phyloP scores from a whole-genome alignment of 2,888 invertebrate genomes.

The Dryococelus australis region DNA sequence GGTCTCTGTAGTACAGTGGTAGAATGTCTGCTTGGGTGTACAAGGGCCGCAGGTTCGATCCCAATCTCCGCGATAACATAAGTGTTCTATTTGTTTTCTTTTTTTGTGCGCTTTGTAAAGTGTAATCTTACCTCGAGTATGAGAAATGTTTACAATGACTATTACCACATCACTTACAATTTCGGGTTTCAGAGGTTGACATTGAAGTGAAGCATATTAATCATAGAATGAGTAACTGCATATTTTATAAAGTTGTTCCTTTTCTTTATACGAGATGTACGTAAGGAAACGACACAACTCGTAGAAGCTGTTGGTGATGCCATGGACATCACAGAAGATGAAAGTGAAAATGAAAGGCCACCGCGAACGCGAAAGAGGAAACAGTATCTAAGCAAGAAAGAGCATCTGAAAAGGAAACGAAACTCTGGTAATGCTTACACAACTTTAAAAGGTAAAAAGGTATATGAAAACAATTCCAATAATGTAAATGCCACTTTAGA shows the following conservation, averaged over 20 bases:
- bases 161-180: background rate
- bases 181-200: background rate
- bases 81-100: no score
- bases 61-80: no score
- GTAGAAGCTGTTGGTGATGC: background rate
- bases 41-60: no score
- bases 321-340: no score
- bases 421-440: background rate
- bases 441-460: background rate
- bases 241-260: background rate
- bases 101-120: no score
- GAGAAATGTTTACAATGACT: background rate
- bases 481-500: slow-evolving; percentile 6
- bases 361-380: slow-evolving; percentile 33
- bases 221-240: background rate
- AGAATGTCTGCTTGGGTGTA: no score
- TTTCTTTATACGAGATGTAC: background rate
- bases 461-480: background rate
- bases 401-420: background rate
- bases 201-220: background rate
- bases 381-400: background rate
- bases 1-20: no score
- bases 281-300: background rate
- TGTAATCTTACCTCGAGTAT: no score
- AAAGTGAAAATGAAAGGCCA: no score